Evolutionary conservation across 2,113 vertebrate species (phyloP), one percentile per base, ranked within the genome.

Genomic region (Eudyptes chrysolophus): DNA sequence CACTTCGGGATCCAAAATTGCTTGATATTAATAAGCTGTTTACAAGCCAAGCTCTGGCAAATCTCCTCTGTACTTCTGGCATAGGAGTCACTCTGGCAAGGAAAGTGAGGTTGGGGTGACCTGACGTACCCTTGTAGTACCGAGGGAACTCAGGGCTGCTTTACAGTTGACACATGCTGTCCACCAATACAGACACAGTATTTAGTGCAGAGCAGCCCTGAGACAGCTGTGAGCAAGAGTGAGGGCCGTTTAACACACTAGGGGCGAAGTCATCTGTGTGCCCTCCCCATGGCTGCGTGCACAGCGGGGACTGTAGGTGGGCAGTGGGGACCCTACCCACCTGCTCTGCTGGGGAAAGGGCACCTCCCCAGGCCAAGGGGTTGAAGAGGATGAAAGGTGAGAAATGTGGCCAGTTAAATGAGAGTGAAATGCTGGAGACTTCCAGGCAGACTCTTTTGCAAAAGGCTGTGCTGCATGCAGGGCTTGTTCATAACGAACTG

Each of bases 231-330:
- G 70, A 75, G 38, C n/a, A 34, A 2, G 62, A 32, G 11, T 1
- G 4, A 62, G n/a, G 7, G 30, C 18, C 18, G 62, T 69, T 11
- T 7, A 54, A 17, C 55, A 21, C 9, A 6, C 10, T 5, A 5
- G 24, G 27, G 40, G 3, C 38, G 16, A 66, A 44, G 38, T 8
- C 3, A 21, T 13, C 27, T 19, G 1, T 14, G 10, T 61, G 20
- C 13, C 32, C 32, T 70, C 58, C n/a, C 17, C 72, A 11, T 1
- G 16, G 19, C 40, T 84, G 11, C 3, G 0, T 69, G 44, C 26
- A 13, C 42, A 34, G 60, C 1, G 0, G 13, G 13, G 44, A 27
- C 51, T 0, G 1, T 27, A 42, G 55, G 7, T 30, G 36, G 42
- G 40, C 36, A 26, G 24, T 34, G 48, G 16, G n/a, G 58, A 48